Conservation (phyloP, 1,140 invertebrate species). For the Drosophila obscura region DNA sequence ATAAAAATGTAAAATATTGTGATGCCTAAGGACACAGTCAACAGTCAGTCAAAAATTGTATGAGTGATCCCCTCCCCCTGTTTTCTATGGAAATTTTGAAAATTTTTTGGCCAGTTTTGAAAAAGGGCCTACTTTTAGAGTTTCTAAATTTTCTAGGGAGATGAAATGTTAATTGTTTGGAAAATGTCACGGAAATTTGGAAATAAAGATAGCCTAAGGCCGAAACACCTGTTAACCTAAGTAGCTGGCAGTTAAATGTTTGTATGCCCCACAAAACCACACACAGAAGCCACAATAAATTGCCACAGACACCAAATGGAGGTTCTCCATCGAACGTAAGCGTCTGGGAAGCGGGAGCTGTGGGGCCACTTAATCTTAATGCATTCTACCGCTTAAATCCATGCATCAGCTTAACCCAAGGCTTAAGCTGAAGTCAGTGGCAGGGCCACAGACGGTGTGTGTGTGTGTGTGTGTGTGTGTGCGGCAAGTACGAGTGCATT, state of each 20-base stretch:
- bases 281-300: constrained; percentile 58
- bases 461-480: constrained; percentile 42
- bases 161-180: constrained; percentile 28
- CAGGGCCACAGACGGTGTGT: not conserved
- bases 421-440: constrained; percentile 57
- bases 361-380: constrained; percentile 76
- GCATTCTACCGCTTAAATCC: constrained; percentile 77
- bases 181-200: constrained; percentile 21
- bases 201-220: constrained; percentile 15
- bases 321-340: constrained; percentile 10
- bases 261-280: constrained; percentile 34
- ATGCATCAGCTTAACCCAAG: constrained; percentile 75
- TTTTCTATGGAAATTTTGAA: constrained; percentile 1
- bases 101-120: constrained; percentile 1
- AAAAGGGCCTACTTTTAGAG: not conserved
- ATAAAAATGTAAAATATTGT: constrained; percentile 83
- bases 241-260: constrained; percentile 39
- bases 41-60: constrained; percentile 59
- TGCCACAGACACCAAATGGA: not conserved
- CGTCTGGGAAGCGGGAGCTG: constrained; percentile 15
- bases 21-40: constrained; percentile 72
- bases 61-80: constrained; percentile 10
- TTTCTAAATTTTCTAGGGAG: not conserved
- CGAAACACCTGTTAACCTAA: constrained; percentile 25
- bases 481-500: constrained; percentile 58